Base-by-base conservation (phyloP, 2,113 vertebrate species). In the Chionodraco myersi region DNA sequence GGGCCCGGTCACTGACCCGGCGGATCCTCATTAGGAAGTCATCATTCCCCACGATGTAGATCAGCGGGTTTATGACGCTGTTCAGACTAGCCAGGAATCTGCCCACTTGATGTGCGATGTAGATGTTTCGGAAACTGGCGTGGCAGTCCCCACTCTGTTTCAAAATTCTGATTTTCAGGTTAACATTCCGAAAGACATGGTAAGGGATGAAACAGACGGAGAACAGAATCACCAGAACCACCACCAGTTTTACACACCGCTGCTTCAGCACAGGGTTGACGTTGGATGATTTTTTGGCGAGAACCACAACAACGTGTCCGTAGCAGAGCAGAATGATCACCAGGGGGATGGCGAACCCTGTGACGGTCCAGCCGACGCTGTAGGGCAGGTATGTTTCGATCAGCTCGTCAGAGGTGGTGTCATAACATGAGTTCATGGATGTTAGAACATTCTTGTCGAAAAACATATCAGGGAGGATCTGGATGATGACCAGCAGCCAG, bases 161-260 rank as follows among this genome's bases (percentile, higher is more conserved):
- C 86, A 90, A 79, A n/a, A 82, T 59, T 62, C 95, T 92, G 57
- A 85, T 94, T 1, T 71, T 15, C 66, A 97, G 79, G 62, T 96
- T 96, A 1, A 96, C 56, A 67, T 95, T 96, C 15, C 95, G 87
- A 36, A 96, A 94, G 26, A 95, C 44, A 56, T 97, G 96, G 64
- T 96, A 96, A 0, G 96, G 96, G n/a, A 96, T 92, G 58, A 96
- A 97, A 65, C 96, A 96, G 66, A 96, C 49, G 1, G 93, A 94
- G 72, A 97, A 96, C 14, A 96, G 83, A 2, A 95, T 57, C 26
- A 94, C 87, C 36, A 96, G 83, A 0, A 96, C 72, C 15, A 95
- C 34, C 1, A 93, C 94, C 79, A 96, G 88, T 0, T 83, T 94
- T 61, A 96, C 80, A 65, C 95, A 96, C 2, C 93, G 93, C 59